Evolutionary conservation across 2,797 vertebrate species (phyloP).

Genomic region (Rhabdomys pumilio): DNA sequence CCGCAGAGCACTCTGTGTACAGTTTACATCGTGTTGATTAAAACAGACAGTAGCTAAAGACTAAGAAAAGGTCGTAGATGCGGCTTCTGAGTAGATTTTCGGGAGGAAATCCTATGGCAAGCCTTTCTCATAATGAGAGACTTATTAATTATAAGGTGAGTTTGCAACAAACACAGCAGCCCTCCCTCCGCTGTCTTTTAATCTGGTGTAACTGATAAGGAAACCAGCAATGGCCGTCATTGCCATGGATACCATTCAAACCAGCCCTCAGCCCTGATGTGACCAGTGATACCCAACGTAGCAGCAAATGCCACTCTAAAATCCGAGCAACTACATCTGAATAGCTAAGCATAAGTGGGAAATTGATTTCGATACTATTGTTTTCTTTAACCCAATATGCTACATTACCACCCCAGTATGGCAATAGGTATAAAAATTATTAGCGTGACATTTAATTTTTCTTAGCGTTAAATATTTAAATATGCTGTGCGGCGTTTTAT

Average conservation of each 20-base stretch:
- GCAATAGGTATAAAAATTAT: background rate
- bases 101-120: background rate
- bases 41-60: background rate
- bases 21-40: slow-evolving; percentile 11
- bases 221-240: background rate
- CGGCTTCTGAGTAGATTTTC: background rate
- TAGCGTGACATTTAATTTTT: background rate
- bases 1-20: background rate
- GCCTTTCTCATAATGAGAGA: background rate
- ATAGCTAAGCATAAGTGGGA: background rate
- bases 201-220: background rate
- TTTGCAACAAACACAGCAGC: background rate
- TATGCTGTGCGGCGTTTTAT: background rate
- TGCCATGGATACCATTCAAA: background rate
- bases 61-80: background rate
- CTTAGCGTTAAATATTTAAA: background rate
- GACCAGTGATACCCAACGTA: background rate
- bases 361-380: background rate
- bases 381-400: slow-evolving; percentile 27
- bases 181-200: background rate
- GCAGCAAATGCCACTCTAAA: background rate
- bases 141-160: background rate
- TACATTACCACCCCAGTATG: background rate
- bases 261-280: background rate
- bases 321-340: background rate